Conservation (phyloP, 37 sponge, comb jelly and placozoan genomes). For the Geodia barretti region DNA sequence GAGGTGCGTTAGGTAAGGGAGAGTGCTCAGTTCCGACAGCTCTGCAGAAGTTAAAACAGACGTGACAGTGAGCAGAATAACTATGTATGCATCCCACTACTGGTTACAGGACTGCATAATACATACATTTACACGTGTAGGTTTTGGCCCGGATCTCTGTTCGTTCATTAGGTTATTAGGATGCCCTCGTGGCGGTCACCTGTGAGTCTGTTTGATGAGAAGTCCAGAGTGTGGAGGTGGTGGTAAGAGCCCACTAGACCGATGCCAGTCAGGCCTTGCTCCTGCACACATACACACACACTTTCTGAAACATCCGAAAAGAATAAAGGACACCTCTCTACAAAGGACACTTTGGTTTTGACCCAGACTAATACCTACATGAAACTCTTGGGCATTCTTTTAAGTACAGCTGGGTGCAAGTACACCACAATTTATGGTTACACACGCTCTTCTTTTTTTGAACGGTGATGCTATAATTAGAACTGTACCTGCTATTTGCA, state of each 20-base stretch:
- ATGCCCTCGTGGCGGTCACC: conserved; percentile 22
- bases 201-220: conserved; percentile 69
- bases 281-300: conserved; percentile 13
- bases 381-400: too few species aligned
- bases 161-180: neutral
- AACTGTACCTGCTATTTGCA: too few species aligned
- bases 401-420: too few species aligned
- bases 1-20: conserved; percentile 60
- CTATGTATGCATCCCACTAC: neutral
- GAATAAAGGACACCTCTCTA: too few species aligned
- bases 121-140: neutral
- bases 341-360: too few species aligned
- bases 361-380: too few species aligned
- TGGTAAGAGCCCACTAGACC: conserved; percentile 34
- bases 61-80: neutral
- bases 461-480: too few species aligned
- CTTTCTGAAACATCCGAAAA: too few species aligned
- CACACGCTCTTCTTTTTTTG: too few species aligned
- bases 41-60: conserved; percentile 45
- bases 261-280: conserved; percentile 38
- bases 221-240: conserved; percentile 51
- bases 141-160: neutral
- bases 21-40: conserved; percentile 27
- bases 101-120: neutral
- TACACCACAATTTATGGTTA: too few species aligned